Evolutionary conservation across 2,797 vertebrate species (phyloP).

Genomic region (Ctenosaura bakeri): DNA sequence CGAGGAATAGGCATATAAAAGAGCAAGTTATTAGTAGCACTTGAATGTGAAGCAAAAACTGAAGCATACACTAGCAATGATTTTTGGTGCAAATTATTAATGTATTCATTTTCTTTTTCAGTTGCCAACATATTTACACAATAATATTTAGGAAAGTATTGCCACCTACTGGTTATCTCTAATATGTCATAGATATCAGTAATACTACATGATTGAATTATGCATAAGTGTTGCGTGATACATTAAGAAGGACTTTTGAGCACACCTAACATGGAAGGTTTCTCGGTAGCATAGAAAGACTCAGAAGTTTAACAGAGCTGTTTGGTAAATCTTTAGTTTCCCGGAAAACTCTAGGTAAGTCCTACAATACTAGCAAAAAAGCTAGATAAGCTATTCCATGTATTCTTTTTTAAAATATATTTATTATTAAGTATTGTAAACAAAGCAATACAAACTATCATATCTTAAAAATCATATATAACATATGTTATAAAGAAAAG

Average conservation of each 20-base stretch:
- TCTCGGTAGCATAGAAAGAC: neutral
- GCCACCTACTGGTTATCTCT: conserved; percentile 32
- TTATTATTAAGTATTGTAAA: too few species aligned
- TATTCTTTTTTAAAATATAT: neutral
- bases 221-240: neutral
- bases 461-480: too few species aligned
- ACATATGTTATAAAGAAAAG: too few species aligned
- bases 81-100: neutral
- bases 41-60: neutral
- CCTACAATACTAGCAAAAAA: neutral
- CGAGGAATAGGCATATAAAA: neutral
- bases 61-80: neutral
- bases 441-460: too few species aligned
- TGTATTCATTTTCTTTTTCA: neutral
- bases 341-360: too few species aligned
- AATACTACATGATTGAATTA: neutral
- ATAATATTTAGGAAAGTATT: conserved; percentile 24
- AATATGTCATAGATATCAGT: neutral
- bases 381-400: neutral
- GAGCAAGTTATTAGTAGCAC: neutral
- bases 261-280: neutral
- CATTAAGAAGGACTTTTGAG: neutral
- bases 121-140: neutral
- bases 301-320: neutral
- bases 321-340: neutral